Evolutionary conservation across 1,140 invertebrate species (phyloP).

Genomic region (Phocides pigmalion): DNA sequence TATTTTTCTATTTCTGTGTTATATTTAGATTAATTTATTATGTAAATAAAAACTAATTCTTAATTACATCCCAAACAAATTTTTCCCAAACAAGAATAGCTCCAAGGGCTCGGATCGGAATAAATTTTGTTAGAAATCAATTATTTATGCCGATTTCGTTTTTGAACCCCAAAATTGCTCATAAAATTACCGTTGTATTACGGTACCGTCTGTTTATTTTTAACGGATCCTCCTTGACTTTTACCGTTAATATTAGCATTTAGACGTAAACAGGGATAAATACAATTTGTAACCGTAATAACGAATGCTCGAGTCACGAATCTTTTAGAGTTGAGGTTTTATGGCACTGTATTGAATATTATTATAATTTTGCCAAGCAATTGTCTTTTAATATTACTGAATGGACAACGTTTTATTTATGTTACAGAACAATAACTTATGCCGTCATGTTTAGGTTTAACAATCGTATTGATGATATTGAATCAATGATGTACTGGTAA

Average conservation of each 20-base stretch:
- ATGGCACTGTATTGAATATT: constrained; percentile 43
- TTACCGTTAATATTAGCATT: constrained; percentile 58
- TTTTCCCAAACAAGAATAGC: constrained; percentile 12
- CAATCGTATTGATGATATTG: too few relatives aligned
- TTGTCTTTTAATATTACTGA: too few relatives aligned
- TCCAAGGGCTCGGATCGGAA: background rate
- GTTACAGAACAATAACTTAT: too few relatives aligned
- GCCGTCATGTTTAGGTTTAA: too few relatives aligned
- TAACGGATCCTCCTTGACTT: constrained; percentile 57
- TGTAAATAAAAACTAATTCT: too few relatives aligned
- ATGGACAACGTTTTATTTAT: background rate
- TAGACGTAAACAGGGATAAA: constrained; percentile 49
- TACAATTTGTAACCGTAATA: constrained; percentile 46
- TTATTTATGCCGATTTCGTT: constrained; percentile 34
- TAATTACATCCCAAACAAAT: constrained; percentile 20
- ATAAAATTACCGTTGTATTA: constrained; percentile 41
- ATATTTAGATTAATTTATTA: too few relatives aligned
- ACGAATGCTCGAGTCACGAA: constrained; percentile 55
- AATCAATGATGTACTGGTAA: too few relatives aligned
- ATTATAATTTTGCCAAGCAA: constrained; percentile 43
- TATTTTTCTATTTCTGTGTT: too few relatives aligned
- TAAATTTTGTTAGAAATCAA: constrained; percentile 23
- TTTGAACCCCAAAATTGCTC: constrained; percentile 32
- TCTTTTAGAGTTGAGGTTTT: constrained; percentile 36
- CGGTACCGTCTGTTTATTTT: constrained; percentile 40